phyloP scores from a whole-genome alignment of 2,797 vertebrate genomes.

The Sebastes diaconus region DNA sequence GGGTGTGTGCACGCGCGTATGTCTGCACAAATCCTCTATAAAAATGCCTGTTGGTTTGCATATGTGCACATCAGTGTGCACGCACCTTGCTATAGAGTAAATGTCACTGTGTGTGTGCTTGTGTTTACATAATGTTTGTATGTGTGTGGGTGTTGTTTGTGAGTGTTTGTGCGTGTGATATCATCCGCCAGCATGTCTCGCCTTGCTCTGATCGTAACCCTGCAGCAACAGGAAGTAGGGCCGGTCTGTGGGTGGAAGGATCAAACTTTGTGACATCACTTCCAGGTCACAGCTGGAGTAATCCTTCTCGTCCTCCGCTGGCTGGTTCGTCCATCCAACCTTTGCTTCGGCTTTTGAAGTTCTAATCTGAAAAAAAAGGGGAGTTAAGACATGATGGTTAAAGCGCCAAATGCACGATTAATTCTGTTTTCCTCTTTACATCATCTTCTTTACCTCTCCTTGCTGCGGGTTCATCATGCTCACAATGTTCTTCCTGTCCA shows the following conservation, averaged over 20 bases:
- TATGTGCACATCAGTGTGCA: slow-evolving; percentile 28
- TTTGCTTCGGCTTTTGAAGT: slow-evolving; percentile 72
- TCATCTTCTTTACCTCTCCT: slow-evolving; percentile 75
- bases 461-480: slow-evolving; percentile 86
- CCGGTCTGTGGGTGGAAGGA: slow-evolving; percentile 90
- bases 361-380: slow-evolving; percentile 58
- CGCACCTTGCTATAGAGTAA: slow-evolving; percentile 17
- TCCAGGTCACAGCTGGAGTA: slow-evolving; percentile 87
- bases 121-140: slow-evolving; percentile 6
- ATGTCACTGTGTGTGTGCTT: slow-evolving; percentile 15
- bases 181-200: slow-evolving; percentile 79
- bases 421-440: background rate
- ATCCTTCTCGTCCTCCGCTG: slow-evolving; percentile 77
- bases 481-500: slow-evolving; percentile 88
- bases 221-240: slow-evolving; percentile 93
- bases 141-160: slow-evolving; percentile 39
- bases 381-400: background rate
- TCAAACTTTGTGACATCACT: slow-evolving; percentile 92
- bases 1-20: slow-evolving; percentile 54
- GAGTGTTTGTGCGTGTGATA: slow-evolving; percentile 50
- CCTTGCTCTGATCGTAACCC: slow-evolving; percentile 93
- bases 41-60: slow-evolving; percentile 16
- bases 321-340: slow-evolving; percentile 74
- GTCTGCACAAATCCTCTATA: slow-evolving; percentile 34
- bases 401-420: background rate